Base-by-base conservation (phyloP, 2,888 invertebrate genomes). In the Aphrophora alni region DNA sequence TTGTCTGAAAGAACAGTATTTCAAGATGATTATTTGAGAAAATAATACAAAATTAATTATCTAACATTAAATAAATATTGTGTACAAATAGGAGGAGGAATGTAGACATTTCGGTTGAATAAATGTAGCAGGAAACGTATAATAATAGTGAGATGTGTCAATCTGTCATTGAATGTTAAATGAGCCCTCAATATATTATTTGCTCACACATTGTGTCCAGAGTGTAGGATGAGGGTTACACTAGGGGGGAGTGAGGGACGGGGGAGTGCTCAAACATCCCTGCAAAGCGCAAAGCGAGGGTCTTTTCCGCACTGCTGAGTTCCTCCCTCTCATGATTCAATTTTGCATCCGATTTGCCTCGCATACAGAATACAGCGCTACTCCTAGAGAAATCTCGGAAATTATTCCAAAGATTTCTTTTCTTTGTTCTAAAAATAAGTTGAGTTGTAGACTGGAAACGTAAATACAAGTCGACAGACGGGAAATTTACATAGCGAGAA, bases 231-330 rank as follows among this genome's bases (percentile, higher is more conserved):
- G 59, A 21, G 59, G 59, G 59, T 59, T 59, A 5, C 44, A 44
- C n/a, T n/a, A 3, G 33, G 59, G 12, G 59, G 59, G 59, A 59
- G 59, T 59, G 59, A 8, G 14, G 59, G 44, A 12, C 3, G 2
- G 44, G 44, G 59, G 21, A 21, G 5, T n/a, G 59, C n/a, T 59
- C 59, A 59, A 59, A 59, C 59, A 59, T 59, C 59, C 59, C 59
- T 59, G 59, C 59, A 59, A 59, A 59, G 59, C 59, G 59, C 59
- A 59, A 59, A 59, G 59, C 59, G 59, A 59, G 59, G 59, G 59
- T 59, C 59, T 59, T 59, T 59, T 59, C 59, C 59, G 59, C 59
- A 59, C 59, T 59, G 59, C 59, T 59, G 59, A 59, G 59, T 59
- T 59, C 59, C 59, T 59, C 59, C 59, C 59, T 59, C 21, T n/a